Base-by-base conservation (phyloP, 2,888 invertebrate species). In the Caenorhabditis japonica region DNA sequence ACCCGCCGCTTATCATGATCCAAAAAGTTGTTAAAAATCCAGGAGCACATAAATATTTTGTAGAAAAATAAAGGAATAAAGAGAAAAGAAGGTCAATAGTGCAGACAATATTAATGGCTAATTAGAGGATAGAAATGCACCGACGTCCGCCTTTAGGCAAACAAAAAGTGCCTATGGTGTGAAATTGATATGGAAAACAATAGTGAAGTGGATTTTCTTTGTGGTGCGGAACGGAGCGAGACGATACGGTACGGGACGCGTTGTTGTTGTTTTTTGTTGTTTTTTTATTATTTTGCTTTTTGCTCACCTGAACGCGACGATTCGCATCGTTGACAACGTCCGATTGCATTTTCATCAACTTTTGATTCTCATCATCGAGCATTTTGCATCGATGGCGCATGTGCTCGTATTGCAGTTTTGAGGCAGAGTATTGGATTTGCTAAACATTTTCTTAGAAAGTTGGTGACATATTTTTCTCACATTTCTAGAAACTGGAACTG, bases 331-430 rank as follows among this genome's bases (percentile, higher is more conserved):
- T 70, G 10, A 84, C 80, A 10, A 84, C 62, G 15, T 81, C 76
- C 3, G 76, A 76, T 41, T 82, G 83, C 55, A 74, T 80, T 49
- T 75, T 51, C 78, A 84, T 79, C 53, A 84, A 60, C 43, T 83
- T 80, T 43, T 82, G 80, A 69, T 84, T 84, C 47, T 83, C 83
- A 0, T 75, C 74, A 44, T 84, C 84, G 44, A 83, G 34, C 72
- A 81, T 77, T 39, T 73, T 69, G 44, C 77, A 75, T 25, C 79
- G 64, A 38, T 76, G 75, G 8, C 64, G 68, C 47, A 80, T 66
- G 46, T 80, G 74, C 19, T 80, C 80, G 23, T 70, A 75, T 51
- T 79, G 75, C 0, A 79, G 62, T 34, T 72, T 73, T 5, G 73
- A 62, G 5, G 73, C 56, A 0, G 77, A 77, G 56, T 73, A 79